Conservation (phyloP, 2,888 invertebrate genomes). For the Drosophila lutescens region DNA sequence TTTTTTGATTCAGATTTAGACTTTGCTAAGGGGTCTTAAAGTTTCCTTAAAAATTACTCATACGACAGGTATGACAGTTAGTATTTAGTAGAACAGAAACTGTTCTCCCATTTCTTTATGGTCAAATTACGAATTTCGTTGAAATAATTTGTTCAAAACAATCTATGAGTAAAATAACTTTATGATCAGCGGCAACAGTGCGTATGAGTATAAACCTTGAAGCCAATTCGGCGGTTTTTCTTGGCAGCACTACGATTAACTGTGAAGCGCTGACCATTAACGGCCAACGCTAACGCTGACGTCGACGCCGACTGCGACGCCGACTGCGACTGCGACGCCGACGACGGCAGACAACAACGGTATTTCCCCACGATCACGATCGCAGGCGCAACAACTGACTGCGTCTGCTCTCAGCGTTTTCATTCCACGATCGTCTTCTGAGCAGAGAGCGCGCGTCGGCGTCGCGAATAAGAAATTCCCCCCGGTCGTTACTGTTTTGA, state of each 20-base stretch:
- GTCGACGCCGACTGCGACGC: constrained; percentile 17
- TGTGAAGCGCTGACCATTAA: constrained; percentile 68
- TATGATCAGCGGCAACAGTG: no score
- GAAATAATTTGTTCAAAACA: no score
- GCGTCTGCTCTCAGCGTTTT: constrained; percentile 41
- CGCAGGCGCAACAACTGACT: constrained; percentile 55
- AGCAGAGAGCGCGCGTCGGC: constrained; percentile 44
- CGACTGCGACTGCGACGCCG: constrained; percentile 38
- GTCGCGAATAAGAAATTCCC: constrained; percentile 47
- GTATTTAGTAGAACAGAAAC: no score
- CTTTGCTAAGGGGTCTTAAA: no score
- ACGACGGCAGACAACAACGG: constrained; percentile 20
- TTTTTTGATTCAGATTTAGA: no score
- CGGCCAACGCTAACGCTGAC: constrained; percentile 38
- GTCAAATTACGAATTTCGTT: no score
- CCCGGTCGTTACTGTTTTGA: constrained; percentile 17
- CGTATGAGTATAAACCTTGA: no score
- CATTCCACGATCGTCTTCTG: constrained; percentile 68
- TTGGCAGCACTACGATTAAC: constrained; percentile 53
- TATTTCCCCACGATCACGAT: constrained; percentile 23
- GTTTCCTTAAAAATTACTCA: no score
- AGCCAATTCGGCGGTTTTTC: no score
- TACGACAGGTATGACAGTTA: no score
- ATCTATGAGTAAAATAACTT: no score
- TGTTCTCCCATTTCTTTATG: no score